Conservation (phyloP, 2,113 vertebrate genomes). For the Nothocercus nigrocapillus region DNA sequence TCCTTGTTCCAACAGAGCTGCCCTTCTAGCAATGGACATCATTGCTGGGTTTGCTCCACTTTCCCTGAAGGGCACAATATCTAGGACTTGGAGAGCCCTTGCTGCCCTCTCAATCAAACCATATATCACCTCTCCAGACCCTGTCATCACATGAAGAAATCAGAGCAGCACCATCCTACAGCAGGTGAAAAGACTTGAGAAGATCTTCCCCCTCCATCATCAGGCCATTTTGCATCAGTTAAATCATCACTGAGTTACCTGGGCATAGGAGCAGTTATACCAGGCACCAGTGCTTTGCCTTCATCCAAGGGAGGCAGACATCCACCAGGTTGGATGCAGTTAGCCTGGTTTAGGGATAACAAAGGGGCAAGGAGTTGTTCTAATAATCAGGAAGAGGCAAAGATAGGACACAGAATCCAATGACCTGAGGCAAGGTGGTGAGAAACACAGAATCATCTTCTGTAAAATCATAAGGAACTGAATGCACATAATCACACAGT, state of each 20-base stretch:
- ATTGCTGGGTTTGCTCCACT: accelerated
- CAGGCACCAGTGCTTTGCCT: not conserved
- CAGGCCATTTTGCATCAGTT: not conserved
- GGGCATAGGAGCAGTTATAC: not conserved
- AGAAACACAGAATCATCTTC: not conserved
- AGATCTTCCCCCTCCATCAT: not conserved
- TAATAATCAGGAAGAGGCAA: not conserved
- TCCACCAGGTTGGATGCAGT: accelerated
- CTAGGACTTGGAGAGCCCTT: not conserved
- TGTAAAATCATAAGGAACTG: not conserved
- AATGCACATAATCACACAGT: not conserved
- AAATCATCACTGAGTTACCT: not conserved
- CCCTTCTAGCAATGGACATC: not conserved
- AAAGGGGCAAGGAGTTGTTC: not conserved
- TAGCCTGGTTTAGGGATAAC: not conserved
- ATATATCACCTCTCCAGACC: not conserved
- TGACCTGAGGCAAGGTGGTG: not conserved
- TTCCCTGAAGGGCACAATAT: not conserved
- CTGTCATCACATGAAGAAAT: not conserved
- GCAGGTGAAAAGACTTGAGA: not conserved
- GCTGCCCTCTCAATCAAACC: not conserved
- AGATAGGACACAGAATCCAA: not conserved
- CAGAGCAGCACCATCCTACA: not conserved
- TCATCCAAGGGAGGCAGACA: not conserved
- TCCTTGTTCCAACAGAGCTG: not conserved